Evolutionary conservation across 2,888 invertebrate genomes (phyloP), one percentile per base, ranked within the genome.

Genomic region (Drosophila colorata): DNA sequence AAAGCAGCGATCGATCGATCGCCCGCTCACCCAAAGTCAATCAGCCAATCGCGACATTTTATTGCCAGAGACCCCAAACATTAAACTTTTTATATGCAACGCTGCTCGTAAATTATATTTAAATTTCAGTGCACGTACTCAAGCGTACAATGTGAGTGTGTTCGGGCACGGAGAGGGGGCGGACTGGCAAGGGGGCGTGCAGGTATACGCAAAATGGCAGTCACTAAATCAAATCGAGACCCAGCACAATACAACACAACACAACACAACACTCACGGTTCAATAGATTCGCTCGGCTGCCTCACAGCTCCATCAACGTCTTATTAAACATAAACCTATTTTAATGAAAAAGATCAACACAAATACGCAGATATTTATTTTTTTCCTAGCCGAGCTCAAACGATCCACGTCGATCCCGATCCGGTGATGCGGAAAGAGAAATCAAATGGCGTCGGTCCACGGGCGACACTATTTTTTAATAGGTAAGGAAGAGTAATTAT

Each of bases 41-140:
- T 81, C 82, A 79, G 69, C 82, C 85, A 85, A 87, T 84, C 87
- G 83, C 85, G 87, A 84, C 87, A 83, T 83, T 87, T 83, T 81
- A 81, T 87, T 66, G 69, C 76, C 82, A 48, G 51, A 51, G 43
- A 43, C 18, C 25, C 23, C 38, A 57, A 70, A 49, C 38, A 69
- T 57, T 52, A 20, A 56, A 69, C 40, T 56, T 58, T 87, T 67
- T 80, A 68, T 86, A 76, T 74, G 79, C 78, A 63, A 38, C 44
- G 75, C 58, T 55, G 74, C 61, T 83, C 85, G 80, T 87, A 85
- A 85, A 85, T 86, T 83, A 80, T 85, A 80, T 84, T 85, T 85
- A 86, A 83, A 87, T 85, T 85, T 85, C 85, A 69, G 77, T 73
- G 71, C 85, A 87, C 85, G 88, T 85, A 85, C 68, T 72, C 71